These are phyloP conservation scores for Phenacoccus solenopsis DNA, from an alignment of 1,140 invertebrate species.

Conservation along the genomic window DNA sequence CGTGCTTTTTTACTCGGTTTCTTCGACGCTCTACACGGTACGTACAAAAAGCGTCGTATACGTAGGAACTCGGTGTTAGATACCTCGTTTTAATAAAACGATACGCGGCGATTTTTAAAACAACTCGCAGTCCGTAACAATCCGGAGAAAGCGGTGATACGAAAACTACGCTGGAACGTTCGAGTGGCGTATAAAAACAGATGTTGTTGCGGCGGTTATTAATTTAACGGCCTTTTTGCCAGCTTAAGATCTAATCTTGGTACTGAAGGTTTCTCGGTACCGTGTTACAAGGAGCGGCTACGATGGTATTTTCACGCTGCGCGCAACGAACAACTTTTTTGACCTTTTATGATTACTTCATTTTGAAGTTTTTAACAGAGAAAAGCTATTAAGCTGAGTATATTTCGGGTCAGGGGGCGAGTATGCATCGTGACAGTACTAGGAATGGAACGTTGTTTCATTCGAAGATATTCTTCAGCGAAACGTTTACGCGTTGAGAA, in stretches of 20 bases:
- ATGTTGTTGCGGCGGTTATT: not conserved
- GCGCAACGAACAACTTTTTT: not conserved
- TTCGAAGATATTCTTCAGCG: too few relatives aligned
- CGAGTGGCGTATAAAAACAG: not conserved
- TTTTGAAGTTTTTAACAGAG: not conserved
- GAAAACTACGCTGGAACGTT: not conserved
- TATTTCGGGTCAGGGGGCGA: too few relatives aligned
- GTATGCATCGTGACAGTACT: too few relatives aligned
- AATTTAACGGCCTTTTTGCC: not conserved
- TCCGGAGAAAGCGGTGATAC: not conserved
- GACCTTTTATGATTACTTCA: not conserved
- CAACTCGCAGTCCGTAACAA: not conserved
- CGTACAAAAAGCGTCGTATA: too few relatives aligned
- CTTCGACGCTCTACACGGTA: too few relatives aligned
- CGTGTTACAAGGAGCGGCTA: too few relatives aligned
- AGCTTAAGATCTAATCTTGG: not conserved
- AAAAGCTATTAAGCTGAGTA: not conserved
- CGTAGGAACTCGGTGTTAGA: too few relatives aligned
- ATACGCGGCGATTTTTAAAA: not conserved
- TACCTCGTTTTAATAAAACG: not conserved
- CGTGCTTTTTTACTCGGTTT: too few relatives aligned
- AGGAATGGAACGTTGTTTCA: too few relatives aligned
- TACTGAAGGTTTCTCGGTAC: not conserved
- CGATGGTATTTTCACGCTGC: not conserved
- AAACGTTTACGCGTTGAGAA: too few relatives aligned